Evolutionary conservation across 2,888 invertebrate genomes (phyloP).

Genomic region (Cotesia congregata): DNA sequence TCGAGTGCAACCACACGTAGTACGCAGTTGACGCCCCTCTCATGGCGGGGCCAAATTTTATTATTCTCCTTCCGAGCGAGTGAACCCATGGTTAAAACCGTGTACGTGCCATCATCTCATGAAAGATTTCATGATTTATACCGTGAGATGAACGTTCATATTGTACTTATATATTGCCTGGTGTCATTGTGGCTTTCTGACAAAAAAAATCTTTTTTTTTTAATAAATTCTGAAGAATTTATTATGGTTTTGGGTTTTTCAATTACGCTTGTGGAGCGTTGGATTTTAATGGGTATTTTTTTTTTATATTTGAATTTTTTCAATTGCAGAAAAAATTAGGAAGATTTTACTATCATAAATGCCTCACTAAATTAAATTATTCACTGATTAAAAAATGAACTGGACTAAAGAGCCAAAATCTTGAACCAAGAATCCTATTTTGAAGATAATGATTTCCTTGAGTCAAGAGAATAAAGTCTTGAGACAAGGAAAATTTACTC

Average conservation of each 20-base stretch:
- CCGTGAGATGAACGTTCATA: constrained; percentile 2
- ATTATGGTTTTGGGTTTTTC: neutral
- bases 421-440: no score
- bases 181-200: neutral
- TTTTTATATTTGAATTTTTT: no score
- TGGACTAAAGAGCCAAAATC: no score
- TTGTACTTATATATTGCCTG: neutral
- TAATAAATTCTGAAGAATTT: neutral
- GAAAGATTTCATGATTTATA: constrained; percentile 36
- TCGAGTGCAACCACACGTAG: constrained; percentile 54
- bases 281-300: no score
- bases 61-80: constrained; percentile 66
- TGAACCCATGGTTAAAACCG: constrained; percentile 56
- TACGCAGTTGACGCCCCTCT: constrained; percentile 67
- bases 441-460: no score
- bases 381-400: no score
- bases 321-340: no score
- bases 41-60: constrained; percentile 68
- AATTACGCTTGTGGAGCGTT: no score
- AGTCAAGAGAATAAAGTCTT: no score
- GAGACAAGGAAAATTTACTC: no score
- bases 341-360: no score
- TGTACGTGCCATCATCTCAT: constrained; percentile 39
- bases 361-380: no score
- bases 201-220: neutral